A percentile compares a stretch with the other conserved stretches of the same genome.
Conservation (phyloP, 2,113 vertebrate genomes). For the Cavia aperea region DNA sequence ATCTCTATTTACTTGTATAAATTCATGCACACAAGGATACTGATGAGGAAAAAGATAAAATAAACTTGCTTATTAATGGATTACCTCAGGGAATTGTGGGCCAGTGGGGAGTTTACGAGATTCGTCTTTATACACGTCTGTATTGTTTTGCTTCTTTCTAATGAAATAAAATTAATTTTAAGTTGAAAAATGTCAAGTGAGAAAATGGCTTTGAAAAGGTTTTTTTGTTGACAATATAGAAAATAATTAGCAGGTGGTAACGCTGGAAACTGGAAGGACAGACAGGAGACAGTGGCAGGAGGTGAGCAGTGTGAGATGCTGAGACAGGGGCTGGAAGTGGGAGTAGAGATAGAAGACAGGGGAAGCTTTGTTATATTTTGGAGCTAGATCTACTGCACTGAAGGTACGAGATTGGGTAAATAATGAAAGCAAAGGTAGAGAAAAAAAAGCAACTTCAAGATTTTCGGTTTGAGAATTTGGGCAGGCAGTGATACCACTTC, state of each 20-base stretch:
- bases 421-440: not conserved
- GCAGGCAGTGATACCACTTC: not conserved
- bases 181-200: not conserved
- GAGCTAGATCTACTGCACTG: not conserved
- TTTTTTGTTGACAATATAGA: not conserved
- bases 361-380: not conserved
- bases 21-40: not conserved
- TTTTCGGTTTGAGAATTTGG: not conserved
- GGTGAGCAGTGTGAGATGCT: not conserved
- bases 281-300: not conserved
- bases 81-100: not conserved
- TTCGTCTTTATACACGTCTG: not conserved
- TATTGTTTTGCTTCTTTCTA: not conserved
- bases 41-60: not conserved
- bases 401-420: not conserved
- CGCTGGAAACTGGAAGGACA: not conserved
- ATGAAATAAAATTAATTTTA: constrained; percentile 10
- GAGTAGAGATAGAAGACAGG: not conserved
- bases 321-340: not conserved
- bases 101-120: not conserved
- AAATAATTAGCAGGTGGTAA: not conserved
- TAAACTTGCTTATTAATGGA: not conserved
- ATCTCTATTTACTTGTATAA: not conserved
- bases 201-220: not conserved
- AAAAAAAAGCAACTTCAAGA: not conserved